Evolutionary conservation across 64 coral and sea anemone species (phyloP).

Genomic region (Dendronephthya gigantea): DNA sequence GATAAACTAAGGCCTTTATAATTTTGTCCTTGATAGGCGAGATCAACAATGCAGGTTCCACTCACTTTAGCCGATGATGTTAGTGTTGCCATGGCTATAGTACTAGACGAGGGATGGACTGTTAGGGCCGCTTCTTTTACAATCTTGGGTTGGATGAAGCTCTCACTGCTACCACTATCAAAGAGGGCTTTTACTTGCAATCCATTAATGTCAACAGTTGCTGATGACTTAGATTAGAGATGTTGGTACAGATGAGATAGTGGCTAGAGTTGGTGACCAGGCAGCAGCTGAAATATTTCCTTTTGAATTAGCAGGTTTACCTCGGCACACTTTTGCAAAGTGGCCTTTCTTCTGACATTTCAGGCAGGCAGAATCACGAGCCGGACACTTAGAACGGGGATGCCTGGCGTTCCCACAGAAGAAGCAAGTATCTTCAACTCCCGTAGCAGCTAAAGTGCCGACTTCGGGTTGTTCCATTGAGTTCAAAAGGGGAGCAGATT

Average conservation of each 20-base stretch:
- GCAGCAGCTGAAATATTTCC: background rate
- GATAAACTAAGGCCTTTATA: constrained; percentile 23
- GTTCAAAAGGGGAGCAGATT: background rate
- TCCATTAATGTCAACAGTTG: constrained; percentile 17
- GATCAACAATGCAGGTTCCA: constrained; percentile 4
- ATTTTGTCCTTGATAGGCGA: constrained; percentile 4
- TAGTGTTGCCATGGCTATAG: background rate
- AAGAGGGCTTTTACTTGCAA: constrained; percentile 39
- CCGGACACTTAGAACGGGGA: background rate
- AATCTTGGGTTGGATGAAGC: constrained; percentile 28
- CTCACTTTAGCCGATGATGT: background rate
- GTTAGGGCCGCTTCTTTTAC: constrained; percentile 20
- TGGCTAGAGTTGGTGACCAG: background rate
- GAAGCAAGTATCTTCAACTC: background rate
- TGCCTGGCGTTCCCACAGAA: constrained; percentile 26
- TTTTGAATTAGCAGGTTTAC: background rate
- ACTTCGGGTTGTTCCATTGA: background rate
- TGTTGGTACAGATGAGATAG: background rate
- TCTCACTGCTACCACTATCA: constrained; percentile 31
- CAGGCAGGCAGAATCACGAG: constrained; percentile 19
- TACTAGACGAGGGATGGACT: constrained; percentile 10
- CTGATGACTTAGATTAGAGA: constrained; percentile 40
- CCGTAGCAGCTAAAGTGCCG: constrained; percentile 7
- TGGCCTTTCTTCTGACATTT: constrained; percentile 36
- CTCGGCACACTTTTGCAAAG: constrained; percentile 31